phyloP scores from a whole-genome alignment of 2,888 invertebrate species.

The Dorcus hopei region DNA sequence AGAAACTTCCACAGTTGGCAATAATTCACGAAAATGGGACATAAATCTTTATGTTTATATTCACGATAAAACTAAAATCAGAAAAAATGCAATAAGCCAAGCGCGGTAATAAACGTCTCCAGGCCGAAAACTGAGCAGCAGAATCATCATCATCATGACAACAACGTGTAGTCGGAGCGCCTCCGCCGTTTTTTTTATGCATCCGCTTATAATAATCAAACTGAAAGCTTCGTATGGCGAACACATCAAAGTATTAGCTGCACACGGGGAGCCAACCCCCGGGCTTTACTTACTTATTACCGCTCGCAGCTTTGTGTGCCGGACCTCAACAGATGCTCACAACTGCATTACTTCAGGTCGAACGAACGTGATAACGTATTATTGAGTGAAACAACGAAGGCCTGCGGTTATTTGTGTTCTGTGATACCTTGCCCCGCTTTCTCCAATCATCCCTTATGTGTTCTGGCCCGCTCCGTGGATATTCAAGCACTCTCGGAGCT shows the following conservation, averaged over 20 bases:
- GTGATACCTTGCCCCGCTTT: conserved; percentile 29
- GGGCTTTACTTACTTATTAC: conserved; percentile 25
- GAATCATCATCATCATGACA: background rate
- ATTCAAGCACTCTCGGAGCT: background rate
- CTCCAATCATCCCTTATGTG: background rate
- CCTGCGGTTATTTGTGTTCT: conserved; percentile 45
- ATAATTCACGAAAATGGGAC: conserved; percentile 18
- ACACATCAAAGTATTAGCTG: conserved; percentile 36
- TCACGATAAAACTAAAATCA: conserved; percentile 15
- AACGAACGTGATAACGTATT: conserved; percentile 49
- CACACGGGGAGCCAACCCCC: conserved; percentile 16
- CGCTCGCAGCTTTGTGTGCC: conserved; percentile 25
- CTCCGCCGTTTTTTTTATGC: background rate
- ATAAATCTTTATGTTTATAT: conserved; percentile 22
- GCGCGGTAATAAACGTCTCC: conserved; percentile 2
- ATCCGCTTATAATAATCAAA: conserved; percentile 18
- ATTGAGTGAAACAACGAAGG: conserved; percentile 46
- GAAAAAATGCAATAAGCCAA: background rate
- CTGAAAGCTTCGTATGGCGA: conserved; percentile 28
- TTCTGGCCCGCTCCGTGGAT: background rate
- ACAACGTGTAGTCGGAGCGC: background rate
- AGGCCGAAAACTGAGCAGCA: background rate
- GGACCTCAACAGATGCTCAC: conserved; percentile 45
- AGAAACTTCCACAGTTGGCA: conserved; percentile 19
- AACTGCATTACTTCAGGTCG: conserved; percentile 49